phyloP scores from a whole-genome alignment of 2,113 vertebrate genomes.

The Strigops habroptila region DNA sequence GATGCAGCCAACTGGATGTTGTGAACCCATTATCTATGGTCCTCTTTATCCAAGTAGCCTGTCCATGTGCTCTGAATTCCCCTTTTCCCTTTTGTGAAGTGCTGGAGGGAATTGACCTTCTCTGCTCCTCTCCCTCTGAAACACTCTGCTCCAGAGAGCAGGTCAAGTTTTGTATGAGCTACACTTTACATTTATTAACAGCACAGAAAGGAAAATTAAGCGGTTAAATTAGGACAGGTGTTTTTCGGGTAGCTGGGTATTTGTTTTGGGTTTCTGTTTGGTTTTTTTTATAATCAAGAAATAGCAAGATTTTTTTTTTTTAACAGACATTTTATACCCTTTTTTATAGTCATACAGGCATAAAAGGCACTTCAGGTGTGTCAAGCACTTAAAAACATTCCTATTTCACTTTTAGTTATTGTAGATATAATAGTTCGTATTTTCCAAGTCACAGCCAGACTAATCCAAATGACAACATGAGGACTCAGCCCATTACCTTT shows the following conservation, averaged over 20 bases:
- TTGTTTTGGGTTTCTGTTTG: not conserved
- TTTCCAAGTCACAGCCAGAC: not conserved
- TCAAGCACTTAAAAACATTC: not conserved
- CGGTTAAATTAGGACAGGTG: not conserved
- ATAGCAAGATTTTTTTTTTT: not conserved
- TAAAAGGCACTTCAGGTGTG: not conserved
- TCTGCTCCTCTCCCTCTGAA: not conserved
- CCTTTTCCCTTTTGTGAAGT: not conserved
- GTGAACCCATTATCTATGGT: not conserved
- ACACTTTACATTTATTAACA: not conserved
- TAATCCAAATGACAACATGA: not conserved
- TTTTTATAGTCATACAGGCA: not conserved
- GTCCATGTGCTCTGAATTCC: not conserved
- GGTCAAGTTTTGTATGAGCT: not conserved
- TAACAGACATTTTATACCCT: not conserved
- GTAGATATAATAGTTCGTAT: accelerated
- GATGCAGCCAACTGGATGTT: not conserved
- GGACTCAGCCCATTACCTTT: not conserved
- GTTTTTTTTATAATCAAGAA: not conserved
- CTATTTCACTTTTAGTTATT: not conserved
- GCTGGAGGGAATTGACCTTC: not conserved
- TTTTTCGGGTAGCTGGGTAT: not conserved
- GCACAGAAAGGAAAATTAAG: not conserved
- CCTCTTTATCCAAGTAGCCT: not conserved
- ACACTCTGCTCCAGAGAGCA: not conserved